These are phyloP conservation scores for Phengaris alcon DNA, from an alignment of 2,888 invertebrate genomes.

Conservation along the genomic window DNA sequence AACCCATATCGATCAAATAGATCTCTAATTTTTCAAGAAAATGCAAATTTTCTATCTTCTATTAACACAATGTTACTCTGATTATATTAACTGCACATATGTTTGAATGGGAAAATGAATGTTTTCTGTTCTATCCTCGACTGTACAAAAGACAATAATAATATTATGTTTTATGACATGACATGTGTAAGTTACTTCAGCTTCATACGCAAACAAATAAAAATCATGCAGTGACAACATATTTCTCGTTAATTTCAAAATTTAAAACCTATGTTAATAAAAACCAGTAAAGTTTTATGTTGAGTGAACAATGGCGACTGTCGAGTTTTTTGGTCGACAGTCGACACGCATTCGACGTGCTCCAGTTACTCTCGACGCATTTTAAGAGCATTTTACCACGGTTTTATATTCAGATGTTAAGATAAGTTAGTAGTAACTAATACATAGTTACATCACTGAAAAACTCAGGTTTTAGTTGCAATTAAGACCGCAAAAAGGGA, in stretches of 20 bases:
- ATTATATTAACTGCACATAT: too few relatives aligned
- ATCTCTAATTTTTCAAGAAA: too few relatives aligned
- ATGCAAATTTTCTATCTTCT: too few relatives aligned
- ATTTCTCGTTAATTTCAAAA: neutral
- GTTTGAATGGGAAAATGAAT: too few relatives aligned
- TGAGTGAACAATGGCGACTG: neutral
- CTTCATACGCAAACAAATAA: neutral
- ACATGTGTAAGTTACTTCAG: too few relatives aligned
- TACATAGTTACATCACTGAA: neutral
- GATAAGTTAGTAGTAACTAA: neutral
- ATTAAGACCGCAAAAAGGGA: too few relatives aligned
- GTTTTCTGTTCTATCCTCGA: too few relatives aligned
- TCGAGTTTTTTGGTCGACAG: slow-evolving; percentile 9
- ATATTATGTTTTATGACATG: too few relatives aligned
- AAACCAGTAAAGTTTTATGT: slow-evolving; percentile 19
- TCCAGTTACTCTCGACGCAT: slow-evolving; percentile 10
- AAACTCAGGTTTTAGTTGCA: too few relatives aligned
- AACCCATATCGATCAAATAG: too few relatives aligned
- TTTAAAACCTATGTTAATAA: slow-evolving; percentile 3
- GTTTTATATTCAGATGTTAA: neutral
- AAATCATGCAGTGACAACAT: neutral
- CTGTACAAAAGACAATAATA: too few relatives aligned
- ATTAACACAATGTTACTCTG: too few relatives aligned
- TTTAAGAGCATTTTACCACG: neutral
- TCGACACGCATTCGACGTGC: neutral